A percentile compares a stretch with the other conserved stretches of the same genome.
These are phyloP conservation scores for Stictocephala bisonia DNA, from an alignment of 2,888 invertebrate genomes.

Conservation along the genomic window DNA sequence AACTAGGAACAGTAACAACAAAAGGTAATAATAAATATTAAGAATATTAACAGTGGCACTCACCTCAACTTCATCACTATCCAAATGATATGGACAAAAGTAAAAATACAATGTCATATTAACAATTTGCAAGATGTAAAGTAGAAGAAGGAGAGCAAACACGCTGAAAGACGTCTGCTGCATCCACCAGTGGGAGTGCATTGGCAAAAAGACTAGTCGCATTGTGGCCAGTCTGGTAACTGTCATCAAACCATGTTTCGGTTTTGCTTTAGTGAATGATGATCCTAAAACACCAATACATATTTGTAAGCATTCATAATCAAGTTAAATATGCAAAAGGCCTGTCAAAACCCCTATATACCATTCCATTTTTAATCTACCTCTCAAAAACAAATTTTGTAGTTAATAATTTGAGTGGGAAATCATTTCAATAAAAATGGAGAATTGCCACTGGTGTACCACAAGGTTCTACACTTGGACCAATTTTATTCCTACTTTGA, in stretches of 20 bases:
- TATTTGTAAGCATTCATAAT: too few relatives aligned
- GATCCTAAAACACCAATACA: slow-evolving; percentile 74
- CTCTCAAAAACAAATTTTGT: slow-evolving; percentile 4
- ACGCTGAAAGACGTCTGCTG: slow-evolving; percentile 85
- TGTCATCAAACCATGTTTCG: slow-evolving; percentile 89
- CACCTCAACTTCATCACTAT: slow-evolving; percentile 65
- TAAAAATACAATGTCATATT: slow-evolving; percentile 70
- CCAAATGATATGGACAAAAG: slow-evolving; percentile 53
- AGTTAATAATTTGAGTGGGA: background rate
- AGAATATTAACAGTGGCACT: slow-evolving; percentile 61
- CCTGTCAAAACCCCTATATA: background rate
- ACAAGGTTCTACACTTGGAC: too few relatives aligned
- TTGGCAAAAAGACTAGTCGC: slow-evolving; percentile 85
- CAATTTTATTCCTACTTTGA: too few relatives aligned
- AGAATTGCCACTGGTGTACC: too few relatives aligned
- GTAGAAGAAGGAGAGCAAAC: slow-evolving; percentile 77
- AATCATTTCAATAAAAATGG: background rate
- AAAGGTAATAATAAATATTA: slow-evolving; percentile 14
- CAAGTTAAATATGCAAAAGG: too few relatives aligned
- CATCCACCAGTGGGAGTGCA: slow-evolving; percentile 90
- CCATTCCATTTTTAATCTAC: background rate
- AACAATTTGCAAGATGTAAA: slow-evolving; percentile 81
- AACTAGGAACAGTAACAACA: background rate
- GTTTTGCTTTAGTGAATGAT: slow-evolving; percentile 95
- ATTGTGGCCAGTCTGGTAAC: slow-evolving; percentile 86